Base-by-base conservation (phyloP, 2,113 vertebrate species). In the Cariama cristata region DNA sequence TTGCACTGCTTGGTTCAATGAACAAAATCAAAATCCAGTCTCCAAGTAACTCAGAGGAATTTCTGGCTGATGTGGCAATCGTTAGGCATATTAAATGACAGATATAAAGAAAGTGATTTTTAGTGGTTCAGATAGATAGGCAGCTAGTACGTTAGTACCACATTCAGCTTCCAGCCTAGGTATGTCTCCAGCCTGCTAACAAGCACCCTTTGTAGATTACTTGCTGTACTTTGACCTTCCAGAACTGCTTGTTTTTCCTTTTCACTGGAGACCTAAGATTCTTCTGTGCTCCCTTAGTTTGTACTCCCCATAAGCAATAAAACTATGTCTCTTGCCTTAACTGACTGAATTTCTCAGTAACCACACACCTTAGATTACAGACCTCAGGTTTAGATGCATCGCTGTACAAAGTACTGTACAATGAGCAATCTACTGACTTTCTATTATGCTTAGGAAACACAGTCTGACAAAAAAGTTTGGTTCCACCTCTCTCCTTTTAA, bases 61-160 rank as follows among this genome's bases (percentile, higher is more conserved):
- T 93, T 95, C 95, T 93, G 80, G 68, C 90, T 96, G 85, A 72
- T 28, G 40, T 40, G 60, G 35, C 56, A 72, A 80, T 84, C 59
- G 33, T 96, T 89, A 95, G 86, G 95, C 87, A 96, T 83, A 86
- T 87, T 93, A 97, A 87, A 93, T 27, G 33, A 26, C 45, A 82
- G 50, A 82, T 35, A 83, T 5, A 86, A 93, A 81, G 47, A 79
- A 91, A 72, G 77, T 45, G 86, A 91, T 60, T 92, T 91, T 71
- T 62, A 75, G 74, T 79, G n/a, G 71, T 69, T 96, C 75, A n/a
- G 71, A 75, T 40, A 83, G 63, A 62, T 17, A 82, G 71, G 63
- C 47, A 87, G 84, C 32, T 64, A 56, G 22, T 50, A 91, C 0
- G 0, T 73, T 73, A 50, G 59, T 42, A 59, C n/a, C 18, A 8